A percentile compares a stretch with the other conserved stretches of the same genome.
These are phyloP conservation scores for Alfaro cultratus DNA, from an alignment of 2,797 vertebrate genomes.

Conservation along the genomic window DNA sequence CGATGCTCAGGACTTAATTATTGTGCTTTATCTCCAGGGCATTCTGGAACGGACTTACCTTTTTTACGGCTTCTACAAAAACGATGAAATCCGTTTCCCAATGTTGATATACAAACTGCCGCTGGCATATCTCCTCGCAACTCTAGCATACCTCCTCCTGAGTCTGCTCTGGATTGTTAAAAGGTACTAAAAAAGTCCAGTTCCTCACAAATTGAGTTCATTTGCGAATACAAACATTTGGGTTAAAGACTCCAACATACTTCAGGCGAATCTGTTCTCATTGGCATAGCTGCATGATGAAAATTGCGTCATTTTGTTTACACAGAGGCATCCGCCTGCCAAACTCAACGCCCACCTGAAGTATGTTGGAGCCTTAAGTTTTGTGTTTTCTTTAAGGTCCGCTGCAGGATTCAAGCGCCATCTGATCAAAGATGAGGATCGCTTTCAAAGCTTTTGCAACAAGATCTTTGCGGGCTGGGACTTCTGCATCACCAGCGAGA, in stretches of 20 bases:
- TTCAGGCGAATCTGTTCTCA: too few species aligned
- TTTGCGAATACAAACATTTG: background rate
- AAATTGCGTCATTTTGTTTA: too few species aligned
- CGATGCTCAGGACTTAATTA: background rate
- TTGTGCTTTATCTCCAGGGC: constrained; percentile 79
- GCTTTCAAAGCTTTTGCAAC: constrained; percentile 97
- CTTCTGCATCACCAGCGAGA: constrained; percentile 91
- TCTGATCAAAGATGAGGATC: constrained; percentile 87
- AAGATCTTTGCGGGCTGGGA: constrained; percentile 98
- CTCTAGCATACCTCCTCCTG: constrained; percentile 86
- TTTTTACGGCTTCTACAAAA: constrained; percentile 93
- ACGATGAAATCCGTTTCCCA: constrained; percentile 77
- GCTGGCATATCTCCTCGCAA: constrained; percentile 90
- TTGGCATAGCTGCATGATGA: too few species aligned
- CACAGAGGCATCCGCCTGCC: too few species aligned
- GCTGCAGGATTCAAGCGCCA: constrained; percentile 90
- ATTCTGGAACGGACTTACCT: constrained; percentile 92
- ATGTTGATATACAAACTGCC: constrained; percentile 85
- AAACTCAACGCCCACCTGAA: too few species aligned
- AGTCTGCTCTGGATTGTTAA: constrained; percentile 94
- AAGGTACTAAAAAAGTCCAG: constrained; percentile 78
- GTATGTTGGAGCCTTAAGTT: too few species aligned
- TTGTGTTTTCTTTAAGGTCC: constrained; percentile 76
- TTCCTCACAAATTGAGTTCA: rapidly evolving
- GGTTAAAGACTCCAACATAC: background rate